Percentiles rank a stretch among this genome's conserved stretches.
Conservation (phyloP, 2,113 vertebrate species). For the Danionella cerebrum region DNA sequence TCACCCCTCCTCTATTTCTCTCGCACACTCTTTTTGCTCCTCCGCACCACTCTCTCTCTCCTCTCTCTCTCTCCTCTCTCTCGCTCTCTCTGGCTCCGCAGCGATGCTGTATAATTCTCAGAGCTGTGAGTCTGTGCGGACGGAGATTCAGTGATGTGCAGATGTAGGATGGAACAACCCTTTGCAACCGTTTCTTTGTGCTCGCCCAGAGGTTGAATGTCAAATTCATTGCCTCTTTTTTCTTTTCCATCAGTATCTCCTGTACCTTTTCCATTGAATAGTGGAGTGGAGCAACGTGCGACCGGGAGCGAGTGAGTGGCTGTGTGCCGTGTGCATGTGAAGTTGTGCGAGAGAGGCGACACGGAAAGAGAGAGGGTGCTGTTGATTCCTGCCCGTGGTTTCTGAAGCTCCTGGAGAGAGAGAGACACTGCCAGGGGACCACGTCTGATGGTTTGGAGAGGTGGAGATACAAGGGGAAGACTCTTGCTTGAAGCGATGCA, state of each 20-base stretch:
- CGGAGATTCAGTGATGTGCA: slow-evolving; percentile 67
- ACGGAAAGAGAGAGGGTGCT: slow-evolving; percentile 12
- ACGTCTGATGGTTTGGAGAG: slow-evolving; percentile 39
- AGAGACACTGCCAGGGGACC: slow-evolving; percentile 8
- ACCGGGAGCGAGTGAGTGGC: background rate
- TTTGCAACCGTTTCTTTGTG: slow-evolving; percentile 54
- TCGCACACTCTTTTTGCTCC: slow-evolving; percentile 15
- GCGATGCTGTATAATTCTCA: slow-evolving; percentile 37
- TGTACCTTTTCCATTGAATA: slow-evolving; percentile 3
- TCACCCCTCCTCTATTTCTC: background rate
- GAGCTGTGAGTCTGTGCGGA: slow-evolving; percentile 61
- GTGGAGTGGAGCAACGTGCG: slow-evolving; percentile 2
- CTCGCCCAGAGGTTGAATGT: slow-evolving; percentile 58
- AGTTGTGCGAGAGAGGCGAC: background rate
- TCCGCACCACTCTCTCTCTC: slow-evolving; percentile 4
- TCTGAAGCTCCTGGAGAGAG: slow-evolving; percentile 17
- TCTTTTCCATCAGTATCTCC: slow-evolving; percentile 16
- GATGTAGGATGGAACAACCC: slow-evolving; percentile 63
- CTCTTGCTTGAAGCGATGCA: slow-evolving; percentile 80
- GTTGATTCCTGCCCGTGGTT: slow-evolving; percentile 5
- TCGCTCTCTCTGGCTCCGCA: slow-evolving; percentile 17
- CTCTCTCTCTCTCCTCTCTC: slow-evolving; percentile 12
- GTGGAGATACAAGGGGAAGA: slow-evolving; percentile 65
- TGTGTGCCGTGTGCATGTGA: background rate
- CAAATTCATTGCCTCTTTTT: slow-evolving; percentile 26